Evolutionary conservation across 2,113 vertebrate genomes (phyloP).

Genomic region (Varanus salvator): DNA sequence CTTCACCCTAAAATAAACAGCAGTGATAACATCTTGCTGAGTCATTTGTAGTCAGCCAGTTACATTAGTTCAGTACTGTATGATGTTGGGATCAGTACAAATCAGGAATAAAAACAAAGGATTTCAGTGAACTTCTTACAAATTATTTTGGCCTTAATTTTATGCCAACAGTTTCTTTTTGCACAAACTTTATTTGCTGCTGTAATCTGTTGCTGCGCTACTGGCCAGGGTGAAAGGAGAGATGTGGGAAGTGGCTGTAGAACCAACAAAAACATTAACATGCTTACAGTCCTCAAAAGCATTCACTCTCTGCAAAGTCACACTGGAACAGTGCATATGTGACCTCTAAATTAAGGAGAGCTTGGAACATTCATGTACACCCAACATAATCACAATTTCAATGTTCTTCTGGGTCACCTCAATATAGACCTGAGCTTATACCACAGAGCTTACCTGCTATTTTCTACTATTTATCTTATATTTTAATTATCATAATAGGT

Average conservation of each 20-base stretch:
- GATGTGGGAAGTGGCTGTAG: rapidly evolving
- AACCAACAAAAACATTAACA: background rate
- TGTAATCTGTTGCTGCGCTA: background rate
- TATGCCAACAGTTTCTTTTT: background rate
- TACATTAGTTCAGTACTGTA: slow-evolving; percentile 56
- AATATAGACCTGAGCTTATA: background rate
- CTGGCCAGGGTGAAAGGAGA: rapidly evolving
- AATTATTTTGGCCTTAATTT: background rate
- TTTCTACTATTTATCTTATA: background rate
- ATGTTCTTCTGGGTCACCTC: background rate
- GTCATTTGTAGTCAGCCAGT: slow-evolving; percentile 49
- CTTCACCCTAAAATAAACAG: slow-evolving; percentile 52
- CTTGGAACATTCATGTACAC: background rate
- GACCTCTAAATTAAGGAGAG: background rate
- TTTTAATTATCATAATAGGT: rapidly evolving
- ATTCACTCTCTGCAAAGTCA: background rate
- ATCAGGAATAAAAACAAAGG: slow-evolving; percentile 56
- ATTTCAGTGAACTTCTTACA: background rate
- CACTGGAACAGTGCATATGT: slow-evolving; percentile 21
- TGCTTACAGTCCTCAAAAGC: slow-evolving; percentile 19
- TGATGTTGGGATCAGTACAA: slow-evolving; percentile 32
- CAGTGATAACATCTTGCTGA: slow-evolving; percentile 69
- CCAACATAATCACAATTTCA: background rate
- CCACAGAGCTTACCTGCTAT: no score
- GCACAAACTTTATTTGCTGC: background rate